These are phyloP conservation scores for Campoletis sonorensis DNA, from an alignment of 1,140 invertebrate species.

Conservation along the genomic window DNA sequence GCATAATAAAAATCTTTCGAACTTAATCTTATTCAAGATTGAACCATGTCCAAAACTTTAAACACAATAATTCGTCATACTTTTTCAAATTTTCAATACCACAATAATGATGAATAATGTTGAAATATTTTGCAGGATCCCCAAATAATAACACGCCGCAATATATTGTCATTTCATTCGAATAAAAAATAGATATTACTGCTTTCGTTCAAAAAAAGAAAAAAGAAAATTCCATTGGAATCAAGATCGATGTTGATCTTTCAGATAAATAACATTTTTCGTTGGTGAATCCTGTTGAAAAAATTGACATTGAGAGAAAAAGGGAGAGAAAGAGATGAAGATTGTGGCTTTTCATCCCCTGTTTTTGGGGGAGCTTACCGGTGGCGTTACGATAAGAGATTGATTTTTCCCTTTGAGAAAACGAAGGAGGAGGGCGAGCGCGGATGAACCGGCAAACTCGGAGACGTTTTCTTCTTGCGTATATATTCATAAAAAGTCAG, in stretches of 20 bases:
- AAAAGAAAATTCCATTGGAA: too few relatives aligned
- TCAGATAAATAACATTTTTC: neutral
- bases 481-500: neutral
- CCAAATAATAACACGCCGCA: too few relatives aligned
- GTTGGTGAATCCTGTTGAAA: neutral
- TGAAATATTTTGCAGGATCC: too few relatives aligned
- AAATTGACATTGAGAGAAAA: neutral
- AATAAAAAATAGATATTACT: too few relatives aligned
- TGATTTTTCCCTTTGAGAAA: conserved; percentile 37
- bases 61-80: too few relatives aligned
- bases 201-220: neutral
- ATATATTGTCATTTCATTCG: too few relatives aligned
- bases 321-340: neutral
- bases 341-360: neutral
- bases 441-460: neutral
- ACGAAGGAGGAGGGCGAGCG: neutral
- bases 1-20: too few relatives aligned
- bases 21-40: too few relatives aligned
- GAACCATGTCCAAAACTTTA: too few relatives aligned
- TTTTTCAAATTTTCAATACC: too few relatives aligned
- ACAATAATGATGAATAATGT: too few relatives aligned
- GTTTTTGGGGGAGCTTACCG: neutral
- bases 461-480: neutral
- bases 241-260: too few relatives aligned
- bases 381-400: conserved; percentile 37